Evolutionary conservation across 2,888 invertebrate species (phyloP).

Genomic region (Tridacna gigas): DNA sequence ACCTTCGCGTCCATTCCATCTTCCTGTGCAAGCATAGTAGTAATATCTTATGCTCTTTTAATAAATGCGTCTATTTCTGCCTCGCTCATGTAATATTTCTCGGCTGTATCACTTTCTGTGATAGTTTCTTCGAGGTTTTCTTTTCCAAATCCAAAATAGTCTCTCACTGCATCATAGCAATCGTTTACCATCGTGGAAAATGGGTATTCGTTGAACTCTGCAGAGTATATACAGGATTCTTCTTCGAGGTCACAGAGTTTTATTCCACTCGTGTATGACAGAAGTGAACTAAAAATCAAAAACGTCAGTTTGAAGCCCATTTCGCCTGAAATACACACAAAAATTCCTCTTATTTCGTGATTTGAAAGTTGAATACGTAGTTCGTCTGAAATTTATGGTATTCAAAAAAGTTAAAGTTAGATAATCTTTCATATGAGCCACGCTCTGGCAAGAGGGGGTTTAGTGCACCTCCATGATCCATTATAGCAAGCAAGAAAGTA

Average conservation of each 20-base stretch:
- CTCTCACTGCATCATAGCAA: background rate
- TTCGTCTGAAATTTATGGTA: too few relatives aligned
- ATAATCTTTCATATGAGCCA: too few relatives aligned
- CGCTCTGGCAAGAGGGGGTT: too few relatives aligned
- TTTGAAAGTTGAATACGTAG: background rate
- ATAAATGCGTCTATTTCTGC: background rate
- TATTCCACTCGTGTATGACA: background rate
- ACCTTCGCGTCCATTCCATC: background rate
- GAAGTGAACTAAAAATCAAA: background rate
- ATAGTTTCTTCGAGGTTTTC: background rate
- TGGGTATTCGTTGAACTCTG: background rate
- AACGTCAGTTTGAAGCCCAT: background rate
- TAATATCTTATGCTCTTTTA: background rate
- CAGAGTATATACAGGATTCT: background rate
- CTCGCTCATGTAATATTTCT: background rate
- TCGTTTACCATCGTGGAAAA: background rate
- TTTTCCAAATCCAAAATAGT: background rate
- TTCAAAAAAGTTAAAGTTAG: too few relatives aligned
- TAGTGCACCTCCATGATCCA: too few relatives aligned
- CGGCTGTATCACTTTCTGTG: background rate
- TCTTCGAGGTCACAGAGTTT: conserved; percentile 4
- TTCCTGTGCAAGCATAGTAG: background rate
- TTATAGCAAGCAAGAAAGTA: too few relatives aligned
- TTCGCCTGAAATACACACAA: background rate
- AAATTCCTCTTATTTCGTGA: background rate